These are phyloP conservation scores for Elysia crispata DNA, from an alignment of 2,888 invertebrate genomes.

Conservation along the genomic window DNA sequence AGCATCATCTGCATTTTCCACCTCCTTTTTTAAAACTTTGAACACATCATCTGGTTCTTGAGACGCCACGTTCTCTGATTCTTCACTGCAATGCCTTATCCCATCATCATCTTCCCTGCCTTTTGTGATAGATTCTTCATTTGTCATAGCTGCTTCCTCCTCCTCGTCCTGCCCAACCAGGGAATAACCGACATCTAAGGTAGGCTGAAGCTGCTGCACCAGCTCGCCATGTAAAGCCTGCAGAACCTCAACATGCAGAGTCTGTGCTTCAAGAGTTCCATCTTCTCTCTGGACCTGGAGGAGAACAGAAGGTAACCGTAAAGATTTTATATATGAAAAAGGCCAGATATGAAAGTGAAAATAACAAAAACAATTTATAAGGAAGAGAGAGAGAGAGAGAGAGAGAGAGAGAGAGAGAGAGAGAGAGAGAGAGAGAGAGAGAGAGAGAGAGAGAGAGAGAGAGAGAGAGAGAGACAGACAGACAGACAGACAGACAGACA, in stretches of 20 bases:
- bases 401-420: conserved; percentile 43
- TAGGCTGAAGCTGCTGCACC: conserved; percentile 30
- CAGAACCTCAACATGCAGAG: conserved; percentile 50
- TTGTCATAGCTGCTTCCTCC: conserved; percentile 14
- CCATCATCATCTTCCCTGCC: neutral
- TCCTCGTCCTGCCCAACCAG: neutral
- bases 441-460: conserved; percentile 20
- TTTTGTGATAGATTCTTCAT: no score
- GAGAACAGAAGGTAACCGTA: no score
- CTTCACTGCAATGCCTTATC: no score
- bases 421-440: conserved; percentile 34
- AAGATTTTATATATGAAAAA: no score
- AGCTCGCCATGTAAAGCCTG: conserved; percentile 46
- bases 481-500: neutral
- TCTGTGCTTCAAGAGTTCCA: conserved; percentile 47
- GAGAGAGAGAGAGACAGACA: neutral
- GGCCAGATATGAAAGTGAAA: neutral
- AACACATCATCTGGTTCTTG: no score
- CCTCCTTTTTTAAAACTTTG: no score
- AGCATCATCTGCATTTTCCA: no score
- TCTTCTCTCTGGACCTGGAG: conserved; percentile 49
- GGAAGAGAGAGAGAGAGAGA: no score
- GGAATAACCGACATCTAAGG: conserved; percentile 9
- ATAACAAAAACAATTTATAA: no score
- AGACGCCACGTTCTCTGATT: no score